Conservation (phyloP, 2,113 vertebrate genomes). For the Arizona elegans region DNA sequence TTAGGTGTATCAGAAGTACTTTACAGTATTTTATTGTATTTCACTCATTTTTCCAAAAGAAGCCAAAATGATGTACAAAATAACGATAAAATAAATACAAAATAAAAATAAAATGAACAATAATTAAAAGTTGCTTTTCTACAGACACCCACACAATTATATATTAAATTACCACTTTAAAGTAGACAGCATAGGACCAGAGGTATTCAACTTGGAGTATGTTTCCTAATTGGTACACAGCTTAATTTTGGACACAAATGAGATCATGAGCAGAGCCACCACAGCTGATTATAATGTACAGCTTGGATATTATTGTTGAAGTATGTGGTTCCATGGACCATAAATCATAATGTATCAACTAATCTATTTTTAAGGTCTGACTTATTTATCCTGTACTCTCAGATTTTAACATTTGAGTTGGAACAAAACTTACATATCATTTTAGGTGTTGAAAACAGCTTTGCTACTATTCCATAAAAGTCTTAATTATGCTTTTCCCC, state of each 20-base stretch:
- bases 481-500: slow-evolving; percentile 16
- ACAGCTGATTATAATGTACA: background rate
- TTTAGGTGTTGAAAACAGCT: background rate
- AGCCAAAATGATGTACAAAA: background rate
- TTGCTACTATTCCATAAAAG: background rate
- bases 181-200: background rate
- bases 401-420: background rate
- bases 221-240: background rate
- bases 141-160: background rate
- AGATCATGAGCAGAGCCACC: background rate
- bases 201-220: background rate
- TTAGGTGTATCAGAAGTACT: background rate
- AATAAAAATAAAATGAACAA: background rate
- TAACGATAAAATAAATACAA: background rate
- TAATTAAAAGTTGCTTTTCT: background rate
- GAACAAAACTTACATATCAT: background rate
- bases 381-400: background rate
- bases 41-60: background rate
- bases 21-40: background rate
- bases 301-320: background rate
- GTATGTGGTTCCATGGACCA: background rate
- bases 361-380: background rate
- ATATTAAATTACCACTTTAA: background rate
- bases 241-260: background rate
- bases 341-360: background rate